phyloP scores from a whole-genome alignment of 2,797 vertebrate species.

The Cichlasoma orientale region DNA sequence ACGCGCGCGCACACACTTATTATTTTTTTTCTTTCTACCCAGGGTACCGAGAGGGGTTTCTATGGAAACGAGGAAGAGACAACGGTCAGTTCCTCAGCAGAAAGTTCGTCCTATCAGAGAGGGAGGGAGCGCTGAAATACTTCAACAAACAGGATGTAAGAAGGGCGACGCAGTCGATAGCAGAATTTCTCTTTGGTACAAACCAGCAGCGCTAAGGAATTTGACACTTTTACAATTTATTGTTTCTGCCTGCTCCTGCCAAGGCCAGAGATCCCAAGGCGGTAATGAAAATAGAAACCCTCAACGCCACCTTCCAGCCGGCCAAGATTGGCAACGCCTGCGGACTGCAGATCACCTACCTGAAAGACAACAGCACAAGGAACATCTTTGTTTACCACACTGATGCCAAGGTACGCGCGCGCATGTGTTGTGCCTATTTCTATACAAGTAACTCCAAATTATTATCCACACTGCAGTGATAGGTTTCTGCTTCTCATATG shows the following conservation, averaged over 20 bases:
- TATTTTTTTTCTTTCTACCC: constrained; percentile 21
- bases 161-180: not conserved
- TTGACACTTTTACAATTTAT: not conserved
- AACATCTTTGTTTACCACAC: constrained; percentile 97
- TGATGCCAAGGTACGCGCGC: constrained; percentile 88
- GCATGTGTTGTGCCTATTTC: not conserved
- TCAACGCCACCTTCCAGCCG: constrained; percentile 96
- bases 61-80: constrained; percentile 97
- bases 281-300: constrained; percentile 93
- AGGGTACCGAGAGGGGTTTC: constrained; percentile 97
- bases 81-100: constrained; percentile 95
- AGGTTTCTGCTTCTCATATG: not conserved
- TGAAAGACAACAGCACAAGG: constrained; percentile 98
- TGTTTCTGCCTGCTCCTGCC: not conserved
- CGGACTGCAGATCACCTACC: constrained; percentile 95
- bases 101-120: constrained; percentile 93
- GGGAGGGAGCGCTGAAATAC: constrained; percentile 95
- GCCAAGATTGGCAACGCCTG: constrained; percentile 94
- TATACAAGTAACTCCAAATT: not conserved
- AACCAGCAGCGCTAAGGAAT: not conserved
- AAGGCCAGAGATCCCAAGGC: constrained; percentile 97
- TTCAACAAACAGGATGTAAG: constrained; percentile 98
- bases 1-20: not conserved
- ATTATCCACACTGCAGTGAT: not conserved
- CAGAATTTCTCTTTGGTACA: not conserved